Base-by-base conservation (phyloP, 2,888 invertebrate species). In the Nebria salina region DNA sequence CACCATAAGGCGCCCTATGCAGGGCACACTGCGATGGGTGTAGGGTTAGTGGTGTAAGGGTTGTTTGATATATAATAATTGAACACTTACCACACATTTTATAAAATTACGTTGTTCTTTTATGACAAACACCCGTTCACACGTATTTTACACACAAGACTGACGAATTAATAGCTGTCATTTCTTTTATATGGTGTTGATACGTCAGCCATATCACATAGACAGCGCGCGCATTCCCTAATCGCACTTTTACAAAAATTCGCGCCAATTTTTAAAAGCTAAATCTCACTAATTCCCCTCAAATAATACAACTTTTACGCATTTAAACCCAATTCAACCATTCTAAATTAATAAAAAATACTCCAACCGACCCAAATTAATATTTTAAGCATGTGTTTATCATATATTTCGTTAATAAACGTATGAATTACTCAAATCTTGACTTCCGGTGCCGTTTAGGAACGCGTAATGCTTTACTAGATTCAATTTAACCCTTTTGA, bases 51-150 rank as follows among this genome's bases (percentile, higher is more conserved):
- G 54, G 54, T 8, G 4, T 7, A 2, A 54, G 54, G 54, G 54
- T 54, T 54, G 54, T 54, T 54, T 54, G 0, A 54, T 54, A 54
- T 54, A 8, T 54, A 54, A 54, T 54, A 41, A 41, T 34, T 1
- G 3, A 72, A 76, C 9, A 76, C 81, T 81, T 81, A 81, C 81
- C 81, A 81, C 81, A 81, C 81, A 81, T 81, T 73, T 76, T 81
- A 72, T 15, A 65, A 8, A 65, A 76, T 76, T 76, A 76, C 72
- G 81, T 72, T 26, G 76, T 42, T 72, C 13, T 34, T n/a, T 13
- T 64, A 75, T 70, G 41, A 73, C 13, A 76, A 73, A 72, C 73
- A 81, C 76, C 65, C 72, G 76, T 72, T 73, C 73, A 76, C 76
- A 76, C 76, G 65, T 66, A 81, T 72, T 76, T 81, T 72, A 81